Evolutionary conservation across 2,113 vertebrate genomes (phyloP).

Genomic region (Panurus biarmicus): DNA sequence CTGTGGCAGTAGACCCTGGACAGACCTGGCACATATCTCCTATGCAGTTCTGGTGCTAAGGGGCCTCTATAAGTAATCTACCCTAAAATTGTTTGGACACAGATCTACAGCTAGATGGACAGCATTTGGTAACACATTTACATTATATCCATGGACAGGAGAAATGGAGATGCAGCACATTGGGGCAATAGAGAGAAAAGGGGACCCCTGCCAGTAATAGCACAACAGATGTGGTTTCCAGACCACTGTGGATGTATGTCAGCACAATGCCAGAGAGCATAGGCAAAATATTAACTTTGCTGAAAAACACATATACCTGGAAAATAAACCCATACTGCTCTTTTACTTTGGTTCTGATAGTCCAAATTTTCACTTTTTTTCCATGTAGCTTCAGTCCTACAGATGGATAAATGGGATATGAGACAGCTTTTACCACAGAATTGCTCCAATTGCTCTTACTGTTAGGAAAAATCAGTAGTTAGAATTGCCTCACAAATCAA

Average conservation of each 20-base stretch:
- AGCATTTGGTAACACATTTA: neutral
- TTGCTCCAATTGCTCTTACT: neutral
- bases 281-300: neutral
- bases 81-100: neutral
- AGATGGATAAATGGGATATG: neutral
- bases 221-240: neutral
- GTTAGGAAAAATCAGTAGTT: neutral
- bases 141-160: neutral
- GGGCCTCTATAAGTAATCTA: neutral
- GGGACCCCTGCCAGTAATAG: fast-evolving
- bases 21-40: fast-evolving
- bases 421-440: neutral
- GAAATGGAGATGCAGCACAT: neutral
- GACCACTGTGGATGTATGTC: neutral
- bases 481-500: neutral
- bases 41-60: fast-evolving
- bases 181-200: fast-evolving
- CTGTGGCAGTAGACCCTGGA: neutral
- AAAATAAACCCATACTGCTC: neutral
- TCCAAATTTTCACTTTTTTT: neutral
- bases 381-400: neutral
- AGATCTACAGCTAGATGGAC: fast-evolving
- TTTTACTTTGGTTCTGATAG: neutral
- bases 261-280: neutral
- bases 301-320: neutral